These are phyloP conservation scores for Centroberyx gerrardi DNA, from an alignment of 2,797 vertebrate species.

Conservation along the genomic window DNA sequence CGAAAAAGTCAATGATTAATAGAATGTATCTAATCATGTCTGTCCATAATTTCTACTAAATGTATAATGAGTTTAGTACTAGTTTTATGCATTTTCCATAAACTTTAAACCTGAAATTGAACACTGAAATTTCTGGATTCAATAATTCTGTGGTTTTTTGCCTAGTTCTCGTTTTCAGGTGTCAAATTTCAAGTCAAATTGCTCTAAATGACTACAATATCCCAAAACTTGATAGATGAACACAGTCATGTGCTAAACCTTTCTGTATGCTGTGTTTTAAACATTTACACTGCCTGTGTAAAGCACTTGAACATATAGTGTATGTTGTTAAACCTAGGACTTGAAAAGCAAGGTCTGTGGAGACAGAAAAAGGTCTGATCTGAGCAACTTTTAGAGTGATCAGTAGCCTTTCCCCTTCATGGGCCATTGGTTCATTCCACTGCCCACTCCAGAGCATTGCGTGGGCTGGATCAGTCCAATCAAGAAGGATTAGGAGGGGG, in stretches of 20 bases:
- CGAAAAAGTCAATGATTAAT: background rate
- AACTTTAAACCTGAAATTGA: too few species aligned
- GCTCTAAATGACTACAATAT: too few species aligned
- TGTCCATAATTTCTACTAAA: background rate
- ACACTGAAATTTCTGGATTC: too few species aligned
- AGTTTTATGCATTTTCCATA: background rate
- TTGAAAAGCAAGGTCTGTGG: constrained; percentile 60
- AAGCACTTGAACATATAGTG: constrained; percentile 10
- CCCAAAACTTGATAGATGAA: too few species aligned
- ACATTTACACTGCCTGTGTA: background rate
- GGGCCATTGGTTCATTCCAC: constrained; percentile 34
- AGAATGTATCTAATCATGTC: background rate
- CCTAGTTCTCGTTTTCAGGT: too few species aligned
- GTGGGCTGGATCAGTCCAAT: constrained; percentile 65
- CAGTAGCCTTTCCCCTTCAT: constrained; percentile 39
- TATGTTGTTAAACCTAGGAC: constrained; percentile 2
- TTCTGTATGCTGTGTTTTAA: background rate
- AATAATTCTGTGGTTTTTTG: too few species aligned
- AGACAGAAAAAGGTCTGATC: constrained; percentile 45
- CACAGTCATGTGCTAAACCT: too few species aligned
- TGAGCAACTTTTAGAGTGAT: constrained; percentile 32
- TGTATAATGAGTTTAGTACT: background rate
- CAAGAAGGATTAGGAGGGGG: constrained; percentile 48
- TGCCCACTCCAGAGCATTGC: constrained; percentile 42
- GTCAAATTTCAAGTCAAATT: too few species aligned